A percentile compares a stretch with the other conserved stretches of the same genome.
Conservation (phyloP, 2,113 vertebrate genomes). For the human (Homo sapiens) region DNA sequence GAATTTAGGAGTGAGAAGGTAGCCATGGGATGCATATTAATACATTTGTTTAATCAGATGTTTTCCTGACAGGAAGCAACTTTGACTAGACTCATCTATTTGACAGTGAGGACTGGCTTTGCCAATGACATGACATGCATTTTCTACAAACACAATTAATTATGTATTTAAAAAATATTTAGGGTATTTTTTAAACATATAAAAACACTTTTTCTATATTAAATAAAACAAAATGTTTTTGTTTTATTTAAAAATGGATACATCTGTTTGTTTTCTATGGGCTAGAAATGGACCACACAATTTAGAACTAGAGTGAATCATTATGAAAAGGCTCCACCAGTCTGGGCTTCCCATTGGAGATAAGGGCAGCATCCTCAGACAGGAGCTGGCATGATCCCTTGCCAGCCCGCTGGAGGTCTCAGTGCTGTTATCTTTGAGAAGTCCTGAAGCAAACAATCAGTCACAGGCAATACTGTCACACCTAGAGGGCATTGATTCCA, state of each 20-base stretch:
- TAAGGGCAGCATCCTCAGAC: background rate
- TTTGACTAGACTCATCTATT: background rate
- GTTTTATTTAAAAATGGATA: background rate
- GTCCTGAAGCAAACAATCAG: background rate
- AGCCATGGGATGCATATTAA: background rate
- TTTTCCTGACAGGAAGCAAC: background rate
- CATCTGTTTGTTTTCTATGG: background rate
- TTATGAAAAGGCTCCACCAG: background rate
- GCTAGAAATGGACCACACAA: background rate
- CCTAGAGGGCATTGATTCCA: background rate
- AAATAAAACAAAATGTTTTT: background rate
- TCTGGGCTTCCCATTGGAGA: background rate
- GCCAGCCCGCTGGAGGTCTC: background rate
- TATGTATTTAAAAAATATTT: background rate
- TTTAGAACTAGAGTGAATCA: background rate
- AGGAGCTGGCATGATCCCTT: fast-evolving
- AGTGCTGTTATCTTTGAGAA: background rate
- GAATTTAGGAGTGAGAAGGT: background rate
- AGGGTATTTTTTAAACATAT: background rate
- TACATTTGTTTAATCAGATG: background rate
- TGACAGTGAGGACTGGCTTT: background rate
- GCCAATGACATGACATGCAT: background rate
- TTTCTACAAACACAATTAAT: background rate
- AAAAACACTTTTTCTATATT: too few relatives aligned
- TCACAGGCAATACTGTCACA: background rate